These are phyloP conservation scores for Neoitamus cyanurus DNA, from an alignment of 2,888 invertebrate genomes.

Conservation along the genomic window DNA sequence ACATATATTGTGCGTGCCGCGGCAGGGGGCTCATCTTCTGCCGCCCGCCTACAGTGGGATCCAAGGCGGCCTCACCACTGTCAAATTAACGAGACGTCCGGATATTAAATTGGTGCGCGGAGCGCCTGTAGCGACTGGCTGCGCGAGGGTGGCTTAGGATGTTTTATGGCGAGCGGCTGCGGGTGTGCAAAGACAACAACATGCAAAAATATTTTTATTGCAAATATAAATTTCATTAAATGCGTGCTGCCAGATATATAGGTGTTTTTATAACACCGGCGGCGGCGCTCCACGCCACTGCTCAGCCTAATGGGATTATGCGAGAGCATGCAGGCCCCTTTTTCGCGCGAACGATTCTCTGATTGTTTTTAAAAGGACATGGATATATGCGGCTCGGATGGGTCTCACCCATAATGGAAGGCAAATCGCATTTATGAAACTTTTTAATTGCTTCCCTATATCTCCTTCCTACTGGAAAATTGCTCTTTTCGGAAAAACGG, in stretches of 20 bases:
- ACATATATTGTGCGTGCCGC: neutral
- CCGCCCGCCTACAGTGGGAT: neutral
- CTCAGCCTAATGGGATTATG: constrained; percentile 30
- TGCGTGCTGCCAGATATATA: constrained; percentile 38
- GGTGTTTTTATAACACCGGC: constrained; percentile 8
- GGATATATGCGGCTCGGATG: neutral
- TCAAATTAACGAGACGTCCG: constrained; percentile 35
- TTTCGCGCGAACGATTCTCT: constrained; percentile 12
- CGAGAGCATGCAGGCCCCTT: constrained; percentile 12
- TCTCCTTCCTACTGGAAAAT: constrained; percentile 26
- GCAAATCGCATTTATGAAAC: constrained; percentile 35
- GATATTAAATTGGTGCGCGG: constrained; percentile 30
- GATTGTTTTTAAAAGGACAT: constrained; percentile 15
- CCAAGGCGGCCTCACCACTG: constrained; percentile 25
- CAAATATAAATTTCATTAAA: constrained; percentile 45
- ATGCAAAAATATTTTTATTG: constrained; percentile 44
- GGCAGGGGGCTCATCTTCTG: neutral
- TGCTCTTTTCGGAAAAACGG: neutral
- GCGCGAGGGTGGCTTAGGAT: constrained; percentile 12
- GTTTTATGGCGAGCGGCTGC: constrained; percentile 18
- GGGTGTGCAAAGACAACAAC: constrained; percentile 22
- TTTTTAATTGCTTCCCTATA: constrained; percentile 33
- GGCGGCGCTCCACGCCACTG: neutral
- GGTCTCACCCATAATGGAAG: neutral
- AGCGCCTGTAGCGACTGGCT: neutral